phyloP scores from a whole-genome alignment of 1,140 invertebrate species.

The Popillia japonica region DNA sequence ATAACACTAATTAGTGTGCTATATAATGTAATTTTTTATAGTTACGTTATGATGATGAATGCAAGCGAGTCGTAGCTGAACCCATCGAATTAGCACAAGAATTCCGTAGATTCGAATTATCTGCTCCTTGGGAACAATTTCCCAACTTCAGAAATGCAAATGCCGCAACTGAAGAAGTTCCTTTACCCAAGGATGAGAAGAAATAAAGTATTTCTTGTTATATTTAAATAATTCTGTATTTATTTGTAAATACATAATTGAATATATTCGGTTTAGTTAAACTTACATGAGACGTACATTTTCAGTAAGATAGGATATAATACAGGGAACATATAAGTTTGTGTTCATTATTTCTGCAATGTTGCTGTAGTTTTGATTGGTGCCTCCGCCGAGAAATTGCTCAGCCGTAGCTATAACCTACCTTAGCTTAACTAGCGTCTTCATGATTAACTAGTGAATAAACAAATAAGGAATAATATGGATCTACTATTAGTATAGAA shows the following conservation, averaged over 20 bases:
- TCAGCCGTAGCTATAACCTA: too few species aligned
- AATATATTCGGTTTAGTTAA: too few species aligned
- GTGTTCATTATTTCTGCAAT: too few species aligned
- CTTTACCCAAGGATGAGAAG: constrained; percentile 27
- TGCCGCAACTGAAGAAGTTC: constrained; percentile 24
- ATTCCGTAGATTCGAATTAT: constrained; percentile 96
- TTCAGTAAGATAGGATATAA: too few species aligned
- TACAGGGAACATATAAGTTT: too few species aligned
- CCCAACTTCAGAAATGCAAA: constrained; percentile 79
- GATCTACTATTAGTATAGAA: too few species aligned
- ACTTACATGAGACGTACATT: too few species aligned
- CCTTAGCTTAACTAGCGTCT: too few species aligned
- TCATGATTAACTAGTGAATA: too few species aligned
- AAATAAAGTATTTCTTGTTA: constrained; percentile 21
- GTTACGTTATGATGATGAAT: constrained; percentile 93
- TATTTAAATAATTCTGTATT: constrained; percentile 24
- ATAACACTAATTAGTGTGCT: neutral
- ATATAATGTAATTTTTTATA: neutral
- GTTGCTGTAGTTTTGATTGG: too few species aligned
- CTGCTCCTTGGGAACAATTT: constrained; percentile 97
- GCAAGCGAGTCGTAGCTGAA: constrained; percentile 93
- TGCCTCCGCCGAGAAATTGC: too few species aligned
- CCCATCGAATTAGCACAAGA: constrained; percentile 97
- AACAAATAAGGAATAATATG: too few species aligned
- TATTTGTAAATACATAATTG: constrained; percentile 28